These are phyloP conservation scores for Eleginops maclovinus DNA, from an alignment of 2,113 vertebrate genomes.

Conservation along the genomic window DNA sequence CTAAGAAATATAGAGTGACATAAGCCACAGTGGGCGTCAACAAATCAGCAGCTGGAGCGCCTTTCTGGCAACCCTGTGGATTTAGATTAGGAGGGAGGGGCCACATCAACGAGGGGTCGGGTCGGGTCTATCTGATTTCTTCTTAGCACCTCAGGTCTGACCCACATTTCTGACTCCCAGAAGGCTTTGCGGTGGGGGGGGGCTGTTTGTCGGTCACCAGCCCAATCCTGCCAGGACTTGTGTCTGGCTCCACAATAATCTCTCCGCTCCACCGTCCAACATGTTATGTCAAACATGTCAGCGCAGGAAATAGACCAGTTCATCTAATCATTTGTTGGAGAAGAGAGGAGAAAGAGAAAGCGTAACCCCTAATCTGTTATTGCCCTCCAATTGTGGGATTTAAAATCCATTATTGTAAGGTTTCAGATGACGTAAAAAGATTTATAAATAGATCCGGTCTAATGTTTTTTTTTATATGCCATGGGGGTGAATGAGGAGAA, in stretches of 20 bases:
- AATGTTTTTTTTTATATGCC: slow-evolving; percentile 22
- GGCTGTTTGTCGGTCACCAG: slow-evolving; percentile 56
- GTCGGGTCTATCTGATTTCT: slow-evolving; percentile 58
- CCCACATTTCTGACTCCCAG: slow-evolving; percentile 78
- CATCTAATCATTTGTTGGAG: slow-evolving; percentile 50
- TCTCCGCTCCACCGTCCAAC: slow-evolving; percentile 39
- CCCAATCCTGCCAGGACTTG: slow-evolving; percentile 55
- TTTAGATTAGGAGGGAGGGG: slow-evolving; percentile 60
- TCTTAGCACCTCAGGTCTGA: slow-evolving; percentile 78
- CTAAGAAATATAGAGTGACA: slow-evolving; percentile 17
- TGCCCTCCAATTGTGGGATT: slow-evolving; percentile 42
- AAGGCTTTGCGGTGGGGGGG: slow-evolving; percentile 48
- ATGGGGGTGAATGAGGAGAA: slow-evolving; percentile 25
- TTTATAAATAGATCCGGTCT: slow-evolving; percentile 67
- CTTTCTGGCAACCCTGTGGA: slow-evolving; percentile 44
- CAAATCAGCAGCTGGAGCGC: slow-evolving; percentile 21
- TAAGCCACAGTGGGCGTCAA: slow-evolving; percentile 17
- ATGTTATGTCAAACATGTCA: slow-evolving; percentile 57
- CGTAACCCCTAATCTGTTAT: slow-evolving; percentile 36
- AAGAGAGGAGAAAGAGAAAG: slow-evolving; percentile 12
- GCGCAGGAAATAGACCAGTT: slow-evolving; percentile 16
- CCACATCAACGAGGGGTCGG: slow-evolving; percentile 9
- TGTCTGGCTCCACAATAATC: slow-evolving; percentile 66
- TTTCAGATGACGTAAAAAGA: slow-evolving; percentile 54
- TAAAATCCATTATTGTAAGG: slow-evolving; percentile 51